Percentiles rank a stretch among this genome's conserved stretches.
Evolutionary conservation across 2,888 invertebrate species (phyloP).

Genomic region (Callimorpha dominula): DNA sequence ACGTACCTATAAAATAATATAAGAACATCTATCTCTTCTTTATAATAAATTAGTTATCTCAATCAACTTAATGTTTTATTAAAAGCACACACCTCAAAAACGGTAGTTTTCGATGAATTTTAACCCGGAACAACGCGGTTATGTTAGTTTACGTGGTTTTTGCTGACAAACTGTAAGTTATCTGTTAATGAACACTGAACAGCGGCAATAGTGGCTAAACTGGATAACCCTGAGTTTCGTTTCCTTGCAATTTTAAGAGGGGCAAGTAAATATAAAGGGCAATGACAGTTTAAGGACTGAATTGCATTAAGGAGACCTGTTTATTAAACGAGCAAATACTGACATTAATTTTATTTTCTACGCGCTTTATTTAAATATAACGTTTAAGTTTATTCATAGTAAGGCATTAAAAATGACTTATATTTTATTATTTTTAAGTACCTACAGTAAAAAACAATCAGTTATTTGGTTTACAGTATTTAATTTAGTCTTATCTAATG

Average conservation of each 20-base stretch:
- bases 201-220: constrained; percentile 5
- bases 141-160: constrained; percentile 10
- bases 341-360: background rate
- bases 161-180: background rate
- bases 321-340: constrained; percentile 1
- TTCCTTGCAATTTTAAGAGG: constrained; percentile 20
- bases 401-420: too few species aligned
- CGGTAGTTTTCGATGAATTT: constrained; percentile 27
- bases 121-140: constrained; percentile 25
- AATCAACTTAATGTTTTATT: constrained; percentile 1
- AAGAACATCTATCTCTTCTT: background rate
- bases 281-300: constrained; percentile 9
- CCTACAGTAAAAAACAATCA: background rate
- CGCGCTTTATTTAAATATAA: background rate
- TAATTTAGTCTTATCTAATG: too few species aligned
- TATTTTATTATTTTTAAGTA: background rate
- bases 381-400: background rate
- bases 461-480: too few species aligned
- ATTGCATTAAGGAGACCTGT: background rate
- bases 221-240: constrained; percentile 34
- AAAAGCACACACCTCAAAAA: constrained; percentile 8
- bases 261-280: constrained; percentile 11
- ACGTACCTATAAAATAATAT: background rate
- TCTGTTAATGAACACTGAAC: constrained; percentile 3
- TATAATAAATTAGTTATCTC: background rate